These are phyloP conservation scores for Oreochromis aureus DNA, from an alignment of 2,113 vertebrate genomes.

Conservation along the genomic window DNA sequence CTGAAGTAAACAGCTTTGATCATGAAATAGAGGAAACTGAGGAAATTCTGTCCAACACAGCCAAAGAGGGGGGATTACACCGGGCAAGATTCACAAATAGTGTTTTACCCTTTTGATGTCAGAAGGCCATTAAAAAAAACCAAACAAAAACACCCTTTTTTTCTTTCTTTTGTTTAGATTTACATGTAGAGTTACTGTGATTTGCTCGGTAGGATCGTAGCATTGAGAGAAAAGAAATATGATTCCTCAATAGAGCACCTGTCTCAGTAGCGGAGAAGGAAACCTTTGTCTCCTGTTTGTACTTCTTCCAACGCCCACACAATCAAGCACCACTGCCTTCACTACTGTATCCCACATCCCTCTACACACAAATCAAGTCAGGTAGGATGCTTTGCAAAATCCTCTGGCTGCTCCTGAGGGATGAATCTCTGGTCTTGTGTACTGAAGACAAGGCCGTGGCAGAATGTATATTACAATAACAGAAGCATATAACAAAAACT, in stretches of 20 bases:
- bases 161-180: neutral
- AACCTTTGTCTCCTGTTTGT: slow-evolving; percentile 51
- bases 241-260: slow-evolving; percentile 40
- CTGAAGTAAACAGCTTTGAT: neutral
- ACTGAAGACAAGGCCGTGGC: neutral
- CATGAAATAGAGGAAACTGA: neutral
- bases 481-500: neutral
- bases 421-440: neutral
- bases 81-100: neutral
- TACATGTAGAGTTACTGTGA: neutral
- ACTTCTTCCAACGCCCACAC: slow-evolving; percentile 42
- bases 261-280: slow-evolving; percentile 17
- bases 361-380: slow-evolving; percentile 35
- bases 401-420: slow-evolving; percentile 12
- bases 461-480: neutral
- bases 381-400: slow-evolving; percentile 26
- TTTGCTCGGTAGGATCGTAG: neutral
- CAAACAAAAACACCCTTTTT: neutral
- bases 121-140: neutral
- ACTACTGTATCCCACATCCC: slow-evolving; percentile 2
- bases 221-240: neutral
- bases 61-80: neutral
- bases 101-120: neutral
- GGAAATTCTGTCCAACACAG: neutral
- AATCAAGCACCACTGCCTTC: slow-evolving; percentile 8